Evolutionary conservation across 2,888 invertebrate genomes (phyloP), one percentile per base, ranked within the genome.

Genomic region (Drosophila anomalata): DNA sequence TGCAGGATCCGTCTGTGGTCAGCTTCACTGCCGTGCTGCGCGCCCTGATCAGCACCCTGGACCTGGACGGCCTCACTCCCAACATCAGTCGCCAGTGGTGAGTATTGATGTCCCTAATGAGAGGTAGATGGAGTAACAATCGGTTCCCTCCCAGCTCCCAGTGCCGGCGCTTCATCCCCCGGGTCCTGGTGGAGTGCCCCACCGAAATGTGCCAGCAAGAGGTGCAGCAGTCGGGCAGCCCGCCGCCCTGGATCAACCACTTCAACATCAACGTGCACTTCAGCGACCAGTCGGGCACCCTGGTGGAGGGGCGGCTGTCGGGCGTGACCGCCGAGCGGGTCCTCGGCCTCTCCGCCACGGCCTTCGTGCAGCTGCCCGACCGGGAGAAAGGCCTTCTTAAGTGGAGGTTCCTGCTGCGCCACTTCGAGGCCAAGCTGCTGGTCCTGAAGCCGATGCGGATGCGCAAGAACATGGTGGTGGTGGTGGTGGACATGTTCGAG

Each of bases 11-110:
- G 1, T 89, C 90, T 52, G 91, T 91, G 62, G 92, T 93, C 14
- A 94, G 95, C 36, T 95, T 96, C 89, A 94, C 95, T n/a, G 95
- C 94, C 2, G 92, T 95, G 3, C 89, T 96, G 7, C 94, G 94
- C 82, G 95, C 94, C 0, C 90, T 94, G 54, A 92, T 96, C 9
- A 94, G 95, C 2, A 93, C 94, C 51, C 92, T 96, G n/a, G 95
- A 96, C 90, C 91, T 96, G 54, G 96, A 96, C 73, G 94, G 94
- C 0, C 90, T 92, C 2, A 73, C 76, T 9, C 77, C 79, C 17
- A 76, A 92, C 29, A 77, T 92, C 20, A 83, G 89, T 41, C 91
- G 88, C 11, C 93, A 92, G 90, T 94, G 94, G 91, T 79, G 81
- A 75, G 77, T 78, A 8, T 20, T 11, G 0, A n/a, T 42, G 9